Base-by-base conservation (phyloP, 1,140 invertebrate genomes). In the Bombus superbus region DNA sequence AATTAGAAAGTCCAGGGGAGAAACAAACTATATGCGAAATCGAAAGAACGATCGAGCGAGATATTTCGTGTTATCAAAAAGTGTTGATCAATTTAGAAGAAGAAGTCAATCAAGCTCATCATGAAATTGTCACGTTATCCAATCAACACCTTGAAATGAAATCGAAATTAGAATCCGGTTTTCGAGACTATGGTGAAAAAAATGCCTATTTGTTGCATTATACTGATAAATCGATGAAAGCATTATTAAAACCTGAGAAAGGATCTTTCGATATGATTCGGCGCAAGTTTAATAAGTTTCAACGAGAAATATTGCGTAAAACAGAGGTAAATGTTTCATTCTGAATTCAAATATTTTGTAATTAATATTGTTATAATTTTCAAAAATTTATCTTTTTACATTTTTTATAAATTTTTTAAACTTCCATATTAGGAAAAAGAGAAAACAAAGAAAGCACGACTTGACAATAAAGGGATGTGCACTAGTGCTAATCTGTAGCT, bases 201-300 rank as follows among this genome's bases (percentile, higher is more conserved):
- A 72, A 72, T 5, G 32, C 62, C 9, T 3, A 59, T 13, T 53
- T 75, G 35, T 10, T 38, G 28, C 32, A 66, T 42, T 47, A 80
- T 9, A 75, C 18, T 5, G 62, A 86, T 3, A 69, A 57, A 42
- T 69, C 22, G 22, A 73, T 72, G 85, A 81, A 81, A 86, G 80
- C 75, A 32, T 59, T 53, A 42, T 78, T 66, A 32, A 44, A 84
- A 40, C 40, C 84, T 3, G 87, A 89, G 53, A 82, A 86, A 69
- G 71, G 35, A 47, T 75, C 80, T 1, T n/a, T 47, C 13, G 47
- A 69, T 44, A 32, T 22, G 15, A 74, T 44, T 28, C 71, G 32
- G 28, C 13, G 10, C n/a, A 75, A 75, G 47, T 86, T 53, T 22
- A 69, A 75, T n/a, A 71, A 81, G 44, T 81, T 75, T n/a, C 84